Evolutionary conservation across 2,888 invertebrate genomes (phyloP).

Genomic region (Uloborus plumipes): DNA sequence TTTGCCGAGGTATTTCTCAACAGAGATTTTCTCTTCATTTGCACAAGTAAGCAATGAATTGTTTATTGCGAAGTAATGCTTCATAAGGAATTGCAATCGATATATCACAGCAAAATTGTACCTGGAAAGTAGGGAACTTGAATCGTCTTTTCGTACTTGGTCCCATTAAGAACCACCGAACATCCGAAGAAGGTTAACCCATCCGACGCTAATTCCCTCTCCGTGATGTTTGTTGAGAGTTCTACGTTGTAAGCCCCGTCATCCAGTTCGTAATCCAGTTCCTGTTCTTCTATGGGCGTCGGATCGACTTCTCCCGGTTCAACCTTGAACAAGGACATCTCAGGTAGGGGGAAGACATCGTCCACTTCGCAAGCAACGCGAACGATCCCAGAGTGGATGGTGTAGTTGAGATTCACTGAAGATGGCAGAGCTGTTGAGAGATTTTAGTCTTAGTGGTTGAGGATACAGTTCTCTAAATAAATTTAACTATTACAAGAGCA

Average conservation of each 20-base stretch:
- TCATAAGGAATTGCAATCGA: no score
- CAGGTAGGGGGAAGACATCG: conserved; percentile 61
- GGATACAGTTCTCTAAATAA: no score
- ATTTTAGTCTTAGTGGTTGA: no score
- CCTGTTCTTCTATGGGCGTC: conserved; percentile 24
- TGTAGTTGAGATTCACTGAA: conserved; percentile 40
- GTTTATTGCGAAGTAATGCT: no score
- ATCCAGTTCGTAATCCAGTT: conserved; percentile 31
- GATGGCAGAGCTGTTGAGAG: conserved; percentile 39
- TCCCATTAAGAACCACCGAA: conserved; percentile 51
- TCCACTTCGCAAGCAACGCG: conserved; percentile 63
- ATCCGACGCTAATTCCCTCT: conserved; percentile 24
- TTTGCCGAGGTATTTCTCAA: no score
- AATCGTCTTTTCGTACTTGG: conserved; percentile 51
- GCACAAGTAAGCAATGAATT: no score
- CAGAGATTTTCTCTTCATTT: no score
- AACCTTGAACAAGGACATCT: conserved; percentile 51
- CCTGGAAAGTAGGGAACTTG: conserved; percentile 61
- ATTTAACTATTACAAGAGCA: no score
- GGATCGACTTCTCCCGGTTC: conserved; percentile 32
- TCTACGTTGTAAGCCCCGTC: conserved; percentile 45
- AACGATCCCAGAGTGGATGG: conserved; percentile 41
- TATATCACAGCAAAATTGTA: not conserved
- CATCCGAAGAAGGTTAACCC: conserved; percentile 54
- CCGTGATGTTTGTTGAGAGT: conserved; percentile 33